Evolutionary conservation across 2,113 vertebrate genomes (phyloP), one percentile per base, ranked within the genome.

Genomic region (Pituophis catenifer): DNA sequence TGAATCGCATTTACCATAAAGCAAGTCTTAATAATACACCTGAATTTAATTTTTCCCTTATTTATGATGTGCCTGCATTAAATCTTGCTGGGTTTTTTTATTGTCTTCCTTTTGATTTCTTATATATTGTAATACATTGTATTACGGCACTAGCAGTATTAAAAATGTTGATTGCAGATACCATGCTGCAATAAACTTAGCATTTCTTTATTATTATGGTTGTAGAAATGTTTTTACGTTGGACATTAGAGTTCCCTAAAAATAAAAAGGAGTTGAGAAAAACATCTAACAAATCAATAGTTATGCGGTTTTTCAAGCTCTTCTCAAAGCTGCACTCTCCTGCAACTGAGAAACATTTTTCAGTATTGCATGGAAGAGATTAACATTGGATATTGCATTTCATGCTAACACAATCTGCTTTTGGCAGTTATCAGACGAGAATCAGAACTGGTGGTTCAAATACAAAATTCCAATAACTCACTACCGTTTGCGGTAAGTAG

Each of bases 381-480:
- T 70, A 90, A 94, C 94, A 90, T 88, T 15, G 2, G 65, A 89
- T 1, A 0, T 0, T 1, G 48, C 93, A 17, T 59, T 90, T 91
- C 93, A 58, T 92, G 92, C 29, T 92, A 85, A 89, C 6, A 24
- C 29, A 93, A 81, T 95, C 93, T 29, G 26, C 57, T 59, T 94
- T 93, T 97, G 96, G 89, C 97, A 98, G 98, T 96, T 98, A 94
- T 96, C 97, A 29, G 90, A 48, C 91, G 95, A 93, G 0, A 96
- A 96, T 11, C 97, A 97, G 95, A 98, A 95, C 90, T 98, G 98
- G 98, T 98, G 98, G 98, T 58, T 98, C 94, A 98, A 98, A 96
- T 96, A 94, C 23, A 95, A 94, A 53, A 92, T 95, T 87, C 95
- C 95, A 55, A 62, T 93, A 54, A 95, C 94, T 89, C 95, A 12